Base-by-base conservation (phyloP, 2,888 invertebrate species). In the Dyspetes luteomarginatus region DNA sequence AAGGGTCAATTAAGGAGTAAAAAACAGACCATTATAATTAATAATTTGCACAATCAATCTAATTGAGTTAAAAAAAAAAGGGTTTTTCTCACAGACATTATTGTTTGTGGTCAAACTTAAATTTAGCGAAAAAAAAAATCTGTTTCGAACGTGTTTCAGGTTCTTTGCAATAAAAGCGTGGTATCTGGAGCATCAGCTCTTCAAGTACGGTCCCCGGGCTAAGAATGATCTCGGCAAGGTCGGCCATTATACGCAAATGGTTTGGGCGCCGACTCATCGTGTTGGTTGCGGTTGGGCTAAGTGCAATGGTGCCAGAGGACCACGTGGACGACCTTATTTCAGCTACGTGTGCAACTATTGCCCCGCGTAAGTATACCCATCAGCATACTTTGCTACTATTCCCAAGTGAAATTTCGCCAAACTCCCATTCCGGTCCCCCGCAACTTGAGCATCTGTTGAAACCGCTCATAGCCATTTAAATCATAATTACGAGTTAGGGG, bases 261-360 rank as follows among this genome's bases (percentile, higher is more conserved):
- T 96, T 24, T 97, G 97, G 97, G 96, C 96, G 9, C 93, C 95
- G 2, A 95, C 94, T 19, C 96, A 96, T 89, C 94, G 95, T 89
- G 94, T 97, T 15, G 96, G 97, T 43, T 97, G 97, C 87, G 96
- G 96, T 0, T 93, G 96, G 85, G 94, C 95, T 22, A 94, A 94
- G 87, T 97, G 97, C 89, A 91, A 93, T n/a, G 91, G 92, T 24
- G 86, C 88, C 12, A 94, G 94, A 9, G 95, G 94, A 30, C 94
- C 93, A 12, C 93, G 93, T 92, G 94, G 93, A 78, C 92, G 92
- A 92, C 94, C 92, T 15, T 97, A 95, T 91, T 97, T 94, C 92
- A 96, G 95, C 91, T 97, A 97, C 90, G 95, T 97, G 28, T 97
- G 97, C 91, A 96, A 97, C 92, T 97, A 97, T 90, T 97, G 97